These are phyloP conservation scores for Polymixis flavicincta DNA, from an alignment of 2,888 invertebrate species.

Conservation along the genomic window DNA sequence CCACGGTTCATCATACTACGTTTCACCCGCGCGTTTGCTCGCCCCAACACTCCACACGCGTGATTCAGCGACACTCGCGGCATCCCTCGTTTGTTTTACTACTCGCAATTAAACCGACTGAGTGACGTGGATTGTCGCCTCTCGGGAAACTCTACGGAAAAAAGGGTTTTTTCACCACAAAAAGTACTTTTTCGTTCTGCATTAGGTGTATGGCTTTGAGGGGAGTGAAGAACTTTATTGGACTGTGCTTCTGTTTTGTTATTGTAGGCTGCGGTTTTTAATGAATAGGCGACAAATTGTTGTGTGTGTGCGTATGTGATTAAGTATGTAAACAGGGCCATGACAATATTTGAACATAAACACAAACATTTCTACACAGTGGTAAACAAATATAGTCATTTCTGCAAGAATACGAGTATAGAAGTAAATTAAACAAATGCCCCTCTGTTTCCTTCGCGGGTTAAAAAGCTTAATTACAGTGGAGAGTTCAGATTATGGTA, in stretches of 20 bases:
- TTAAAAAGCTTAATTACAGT: no score
- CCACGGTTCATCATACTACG: not conserved
- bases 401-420: not conserved
- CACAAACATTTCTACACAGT: not conserved
- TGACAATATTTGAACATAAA: slow-evolving; percentile 1
- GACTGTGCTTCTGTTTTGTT: slow-evolving; percentile 59
- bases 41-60: slow-evolving; percentile 71
- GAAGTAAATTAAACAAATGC: no score
- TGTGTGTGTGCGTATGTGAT: slow-evolving; percentile 18
- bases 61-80: slow-evolving; percentile 71
- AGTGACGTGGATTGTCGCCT: slow-evolving; percentile 89
- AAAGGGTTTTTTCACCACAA: slow-evolving; percentile 72
- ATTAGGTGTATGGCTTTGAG: slow-evolving; percentile 65
- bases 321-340: slow-evolving; percentile 16
- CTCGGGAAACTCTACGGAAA: slow-evolving; percentile 73
- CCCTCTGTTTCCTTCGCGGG: no score
- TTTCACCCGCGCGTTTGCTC: slow-evolving; percentile 70
- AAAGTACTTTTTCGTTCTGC: slow-evolving; percentile 64
- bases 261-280: slow-evolving; percentile 50
- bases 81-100: slow-evolving; percentile 87
- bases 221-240: slow-evolving; percentile 61
- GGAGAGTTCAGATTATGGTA: not conserved
- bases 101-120: slow-evolving; percentile 89
- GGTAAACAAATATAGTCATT: not conserved
- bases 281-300: slow-evolving; percentile 44